Percentiles rank a stretch among this genome's conserved stretches.
phyloP scores from a whole-genome alignment of 2,113 vertebrate genomes.

The Aegotheles bennettii region DNA sequence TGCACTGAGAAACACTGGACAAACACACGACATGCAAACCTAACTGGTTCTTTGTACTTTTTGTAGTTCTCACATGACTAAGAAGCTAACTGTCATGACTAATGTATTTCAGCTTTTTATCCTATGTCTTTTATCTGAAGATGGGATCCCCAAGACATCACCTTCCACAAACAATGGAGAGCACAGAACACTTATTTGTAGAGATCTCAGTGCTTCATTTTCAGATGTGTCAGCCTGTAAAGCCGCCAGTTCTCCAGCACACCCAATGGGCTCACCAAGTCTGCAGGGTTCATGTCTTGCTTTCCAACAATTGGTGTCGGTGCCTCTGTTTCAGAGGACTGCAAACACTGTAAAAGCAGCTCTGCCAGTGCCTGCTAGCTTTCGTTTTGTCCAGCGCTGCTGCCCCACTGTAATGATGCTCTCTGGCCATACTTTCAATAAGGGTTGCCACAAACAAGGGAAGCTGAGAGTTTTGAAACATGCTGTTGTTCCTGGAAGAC shows the following conservation, averaged over 20 bases:
- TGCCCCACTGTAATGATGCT: neutral
- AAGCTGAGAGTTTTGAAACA: neutral
- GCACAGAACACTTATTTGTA: neutral
- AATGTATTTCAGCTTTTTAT: neutral
- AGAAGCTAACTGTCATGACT: neutral
- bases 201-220: neutral
- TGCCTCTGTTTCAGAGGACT: neutral
- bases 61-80: neutral
- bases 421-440: neutral
- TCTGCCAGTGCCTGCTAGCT: neutral
- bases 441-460: neutral
- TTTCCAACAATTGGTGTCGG: neutral
- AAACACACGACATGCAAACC: neutral
- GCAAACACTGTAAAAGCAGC: neutral
- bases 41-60: neutral
- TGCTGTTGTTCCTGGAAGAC: neutral
- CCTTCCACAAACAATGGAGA: neutral
- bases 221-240: neutral
- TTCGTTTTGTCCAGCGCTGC: neutral
- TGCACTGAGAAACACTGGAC: neutral
- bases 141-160: neutral
- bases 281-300: fast-evolving
- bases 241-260: neutral
- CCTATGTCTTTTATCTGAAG: neutral
- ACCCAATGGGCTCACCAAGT: neutral